Base-by-base conservation (phyloP, 2,113 vertebrate genomes). In the Amia ocellicauda region DNA sequence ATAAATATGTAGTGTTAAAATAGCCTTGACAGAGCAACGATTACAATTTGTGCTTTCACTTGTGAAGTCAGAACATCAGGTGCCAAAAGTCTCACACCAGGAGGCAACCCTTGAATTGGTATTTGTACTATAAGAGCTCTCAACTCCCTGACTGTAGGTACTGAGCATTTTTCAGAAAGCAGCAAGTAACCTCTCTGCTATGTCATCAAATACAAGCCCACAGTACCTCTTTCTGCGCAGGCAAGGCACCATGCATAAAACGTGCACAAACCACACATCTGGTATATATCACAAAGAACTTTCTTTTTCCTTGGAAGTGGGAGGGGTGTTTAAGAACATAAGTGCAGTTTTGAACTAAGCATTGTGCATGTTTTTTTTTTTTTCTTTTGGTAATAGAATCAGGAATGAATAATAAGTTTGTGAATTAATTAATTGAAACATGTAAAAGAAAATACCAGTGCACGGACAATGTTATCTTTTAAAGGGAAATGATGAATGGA, bases 201-300 rank as follows among this genome's bases (percentile, higher is more conserved):
- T 29, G 43, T 16, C 59, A 28, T 36, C 16, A 28, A 11, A n/a
- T n/a, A n/a, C n/a, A n/a, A n/a, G n/a, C n/a, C 19, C 42, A 29
- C 59, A 49, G 43, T 61, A 26, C 17, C 17, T 19, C 43, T 29
- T 26, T 14, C 27, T 53, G 51, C 5, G 45, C 45, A n/a, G 45
- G 19, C 17, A 16, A 13, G 22, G 23, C 42, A 60, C 40, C 19
- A 36, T 8, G 24, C n/a, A n/a, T n/a, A n/a, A n/a, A n/a, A n/a
- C 26, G 13, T 10, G 13, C 26, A 28, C 42, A 49, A 49, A 16
- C 24, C n/a, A 49, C 47, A 61, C 59, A 50, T 61, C 59, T 50
- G 59, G 42, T 28, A 7, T 24, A 49, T n/a, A 61, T 61, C 59
- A 60, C 41, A 61, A 61, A 61, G 42, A 47, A 29, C 26, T 31